Conservation (phyloP, 2,797 vertebrate species). For the Sarcoramphus papa region DNA sequence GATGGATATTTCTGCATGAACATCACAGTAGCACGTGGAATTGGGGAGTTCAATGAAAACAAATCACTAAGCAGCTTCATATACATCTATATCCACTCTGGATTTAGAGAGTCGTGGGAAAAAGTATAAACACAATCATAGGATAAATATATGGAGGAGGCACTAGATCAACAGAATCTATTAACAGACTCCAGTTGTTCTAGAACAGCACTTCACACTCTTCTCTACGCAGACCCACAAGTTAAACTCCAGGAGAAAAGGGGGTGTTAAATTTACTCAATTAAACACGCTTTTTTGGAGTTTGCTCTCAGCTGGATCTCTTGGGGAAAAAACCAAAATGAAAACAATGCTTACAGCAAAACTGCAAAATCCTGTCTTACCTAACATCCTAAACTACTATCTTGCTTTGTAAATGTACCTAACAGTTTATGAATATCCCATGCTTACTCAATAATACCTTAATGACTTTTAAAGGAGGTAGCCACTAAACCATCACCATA, state of each 20-base stretch:
- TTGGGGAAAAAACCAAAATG: neutral
- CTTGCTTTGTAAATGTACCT: neutral
- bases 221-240: neutral
- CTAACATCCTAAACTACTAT: neutral
- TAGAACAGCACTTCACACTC: neutral
- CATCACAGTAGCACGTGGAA: neutral
- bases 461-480: slow-evolving; percentile 14
- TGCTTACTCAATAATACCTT: neutral
- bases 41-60: neutral
- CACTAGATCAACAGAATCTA: neutral
- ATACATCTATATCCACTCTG: neutral
- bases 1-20: neutral
- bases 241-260: neutral
- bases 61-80: neutral
- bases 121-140: neutral
- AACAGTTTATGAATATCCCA: neutral
- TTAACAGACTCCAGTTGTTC: neutral
- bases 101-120: neutral
- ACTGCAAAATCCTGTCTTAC: neutral
- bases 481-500: neutral
- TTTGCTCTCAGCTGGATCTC: neutral
- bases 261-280: neutral
- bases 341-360: neutral
- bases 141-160: neutral
- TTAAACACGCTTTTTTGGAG: neutral